A percentile compares a stretch with the other conserved stretches of the same genome.
These are phyloP conservation scores for Tichodroma muraria DNA, from an alignment of 2,113 vertebrate genomes.

Conservation along the genomic window DNA sequence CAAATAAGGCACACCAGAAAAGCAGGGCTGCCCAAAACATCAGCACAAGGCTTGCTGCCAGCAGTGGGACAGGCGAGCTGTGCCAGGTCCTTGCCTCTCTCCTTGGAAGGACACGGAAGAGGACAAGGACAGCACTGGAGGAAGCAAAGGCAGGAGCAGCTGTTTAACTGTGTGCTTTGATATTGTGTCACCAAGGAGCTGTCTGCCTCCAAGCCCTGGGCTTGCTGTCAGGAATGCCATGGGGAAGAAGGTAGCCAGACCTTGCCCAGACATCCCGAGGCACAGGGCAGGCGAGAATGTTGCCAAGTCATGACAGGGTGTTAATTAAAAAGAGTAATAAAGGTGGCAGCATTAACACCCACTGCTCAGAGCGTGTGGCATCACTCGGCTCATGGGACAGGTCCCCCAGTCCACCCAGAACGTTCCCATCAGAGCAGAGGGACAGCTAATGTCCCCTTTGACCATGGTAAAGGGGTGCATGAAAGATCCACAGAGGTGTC, in stretches of 20 bases:
- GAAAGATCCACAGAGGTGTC: not conserved
- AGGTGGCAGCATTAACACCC: not conserved
- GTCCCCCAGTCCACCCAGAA: not conserved
- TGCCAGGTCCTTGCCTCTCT: not conserved
- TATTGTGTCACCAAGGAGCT: not conserved
- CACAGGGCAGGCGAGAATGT: not conserved
- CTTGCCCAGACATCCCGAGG: not conserved
- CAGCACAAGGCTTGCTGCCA: not conserved
- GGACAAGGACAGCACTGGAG: not conserved
- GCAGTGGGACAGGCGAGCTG: not conserved
- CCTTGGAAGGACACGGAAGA: not conserved
- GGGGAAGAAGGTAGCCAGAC: not conserved
- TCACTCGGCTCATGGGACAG: not conserved
- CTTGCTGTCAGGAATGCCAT: not conserved
- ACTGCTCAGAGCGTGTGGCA: not conserved
- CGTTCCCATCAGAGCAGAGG: not conserved
- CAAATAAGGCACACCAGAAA: not conserved
- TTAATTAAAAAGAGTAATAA: not conserved
- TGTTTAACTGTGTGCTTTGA: not conserved
- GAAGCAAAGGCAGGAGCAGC: not conserved
- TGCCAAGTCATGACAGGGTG: not conserved
- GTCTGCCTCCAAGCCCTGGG: not conserved
- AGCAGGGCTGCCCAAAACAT: not conserved
- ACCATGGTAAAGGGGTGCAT: not conserved
- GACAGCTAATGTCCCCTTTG: not conserved